Evolutionary conservation across 2,888 invertebrate genomes (phyloP), one percentile per base, ranked within the genome.

Genomic region (Coremacera marginata): DNA sequence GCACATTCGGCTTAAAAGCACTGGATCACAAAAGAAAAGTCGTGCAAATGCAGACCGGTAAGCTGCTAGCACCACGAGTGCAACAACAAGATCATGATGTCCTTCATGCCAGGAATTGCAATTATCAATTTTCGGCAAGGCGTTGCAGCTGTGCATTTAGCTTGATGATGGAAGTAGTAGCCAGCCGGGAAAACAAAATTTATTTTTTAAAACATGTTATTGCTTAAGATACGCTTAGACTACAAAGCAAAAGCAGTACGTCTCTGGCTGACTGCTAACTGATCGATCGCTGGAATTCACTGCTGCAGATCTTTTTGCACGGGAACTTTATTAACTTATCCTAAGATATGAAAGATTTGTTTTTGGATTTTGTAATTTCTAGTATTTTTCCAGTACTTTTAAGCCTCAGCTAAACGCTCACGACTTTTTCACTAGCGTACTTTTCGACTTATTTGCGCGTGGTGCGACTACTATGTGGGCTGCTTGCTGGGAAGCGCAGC

Each of bases 21-120:
- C 27, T 60, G 57, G 25, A 22, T 25, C 57, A 60, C 57, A 60
- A 25, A 25, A 27, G 60, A 67, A 37, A 52, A 72, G 71, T 65
- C 73, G 67, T 55, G 44, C 77, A 60, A 67, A 60, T 34, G 51
- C 67, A 71, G 76, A 44, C 34, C 25, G 7, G 57, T 44, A 44
- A 44, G 44, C 52, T 49, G 55, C n/a, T 37, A 34, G 52, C 27
- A 22, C 37, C 49, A 57, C 7, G 16, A 63, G 31, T 44, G 51
- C 78, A 60, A 63, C 34, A 49, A 49, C 77, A 55, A 68, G 80
- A 82, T 82, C 82, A 82, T 80, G 82, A 82, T 82, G 82, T 82
- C 82, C 82, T 82, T 82, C 82, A 81, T 77, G 79, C 79, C 80
- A 81, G 81, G 82, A 81, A 81, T 79, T 78, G 70, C 55, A 27